Evolutionary conservation across 2,113 vertebrate species (phyloP), one percentile per base, ranked within the genome.

Genomic region (Gallinago paraguaiae): DNA sequence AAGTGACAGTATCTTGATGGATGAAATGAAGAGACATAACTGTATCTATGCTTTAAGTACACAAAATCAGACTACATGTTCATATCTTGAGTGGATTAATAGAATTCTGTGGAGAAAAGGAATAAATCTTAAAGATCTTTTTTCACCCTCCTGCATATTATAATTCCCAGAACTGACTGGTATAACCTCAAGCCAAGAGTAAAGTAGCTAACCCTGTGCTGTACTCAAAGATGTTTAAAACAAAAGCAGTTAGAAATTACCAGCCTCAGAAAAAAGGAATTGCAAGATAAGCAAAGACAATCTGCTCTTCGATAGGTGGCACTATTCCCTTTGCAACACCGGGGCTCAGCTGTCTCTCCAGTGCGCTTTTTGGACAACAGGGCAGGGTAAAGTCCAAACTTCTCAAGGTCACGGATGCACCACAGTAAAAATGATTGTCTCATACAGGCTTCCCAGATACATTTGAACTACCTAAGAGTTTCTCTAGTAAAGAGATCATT

Each of bases 261-360:
- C 57, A 56, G 51, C 18, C 24, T 59, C 65, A 30, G 43, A 48
- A 51, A 74, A 70, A 8, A 48, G 27, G 8, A 45, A 24, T 2
- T 16, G n/a, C n/a, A 65, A 25, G 57, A 30, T 17, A 37, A 82
- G 27, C 28, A 17, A 46, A 43, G 41, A 24, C 3, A 3, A 86
- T 39, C 12, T 17, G 3, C 50, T 64, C 67, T 30, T 91, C 95
- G 61, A 0, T 20, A 93, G 93, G 82, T 95, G 94, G 94, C 94
- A 96, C 92, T 70, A 65, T 33, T 74, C 63, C 46, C 90, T 77
- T 71, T 37, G 37, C 1, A 4, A 65, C 68, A 50, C 2, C 6
- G 4, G 6, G 9, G 30, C 56, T 85, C n/a, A 22, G 17, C 9
- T 46, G 69, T 9, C 57, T 46, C 78, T 48, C 61, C 51, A 8